A percentile compares a stretch with the other conserved stretches of the same genome.
These are phyloP conservation scores for Delphinapterus leucas DNA, from an alignment of 2,113 vertebrate genomes.

Conservation along the genomic window DNA sequence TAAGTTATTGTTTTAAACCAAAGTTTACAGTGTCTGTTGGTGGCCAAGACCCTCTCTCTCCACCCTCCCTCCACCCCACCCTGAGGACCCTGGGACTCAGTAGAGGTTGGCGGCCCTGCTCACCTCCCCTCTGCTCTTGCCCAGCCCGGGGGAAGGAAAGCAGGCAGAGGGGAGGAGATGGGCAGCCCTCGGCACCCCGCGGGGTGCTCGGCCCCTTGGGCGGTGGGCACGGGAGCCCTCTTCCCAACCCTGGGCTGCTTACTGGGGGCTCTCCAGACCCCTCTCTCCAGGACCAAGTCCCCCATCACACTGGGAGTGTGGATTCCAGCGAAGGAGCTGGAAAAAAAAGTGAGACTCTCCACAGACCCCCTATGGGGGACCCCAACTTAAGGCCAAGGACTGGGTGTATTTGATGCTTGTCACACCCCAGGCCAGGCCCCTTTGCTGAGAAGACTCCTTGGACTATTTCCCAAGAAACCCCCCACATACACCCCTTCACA, in stretches of 20 bases:
- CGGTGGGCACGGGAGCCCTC: background rate
- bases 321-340: constrained; percentile 66
- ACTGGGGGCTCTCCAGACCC: constrained; percentile 46
- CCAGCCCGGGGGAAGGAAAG: background rate
- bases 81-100: constrained; percentile 39
- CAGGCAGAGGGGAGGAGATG: background rate
- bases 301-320: constrained; percentile 67
- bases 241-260: constrained; percentile 52
- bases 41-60: constrained; percentile 52
- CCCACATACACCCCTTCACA: constrained; percentile 40
- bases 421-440: constrained; percentile 34
- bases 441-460: constrained; percentile 64
- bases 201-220: background rate
- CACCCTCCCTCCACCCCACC: background rate
- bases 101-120: background rate
- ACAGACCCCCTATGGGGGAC: constrained; percentile 73
- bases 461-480: constrained; percentile 46
- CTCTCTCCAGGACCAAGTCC: constrained; percentile 72
- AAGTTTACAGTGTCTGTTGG: constrained; percentile 81
- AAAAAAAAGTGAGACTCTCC: constrained; percentile 50
- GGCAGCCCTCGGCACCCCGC: background rate
- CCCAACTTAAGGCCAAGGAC: constrained; percentile 46
- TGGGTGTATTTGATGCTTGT: background rate
- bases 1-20: constrained; percentile 81
- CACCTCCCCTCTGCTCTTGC: background rate